A percentile compares a stretch with the other conserved stretches of the same genome.
Conservation (phyloP, 2,797 vertebrate genomes). For the Dicrostonyx torquatus region DNA sequence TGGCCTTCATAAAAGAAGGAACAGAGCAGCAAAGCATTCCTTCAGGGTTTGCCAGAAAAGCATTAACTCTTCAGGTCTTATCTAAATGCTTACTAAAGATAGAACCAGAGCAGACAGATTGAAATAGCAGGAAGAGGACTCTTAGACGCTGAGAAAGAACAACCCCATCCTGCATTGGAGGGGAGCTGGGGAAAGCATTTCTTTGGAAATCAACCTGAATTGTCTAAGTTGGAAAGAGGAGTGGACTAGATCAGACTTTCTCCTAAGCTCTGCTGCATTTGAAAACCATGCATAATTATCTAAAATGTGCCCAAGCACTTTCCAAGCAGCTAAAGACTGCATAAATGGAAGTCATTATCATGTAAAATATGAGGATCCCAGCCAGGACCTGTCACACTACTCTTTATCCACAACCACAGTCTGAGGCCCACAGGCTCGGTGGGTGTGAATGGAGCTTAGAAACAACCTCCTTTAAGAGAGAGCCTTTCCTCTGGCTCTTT, state of each 20-base stretch:
- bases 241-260: not conserved
- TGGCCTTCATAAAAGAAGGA: slow-evolving; percentile 43
- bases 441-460: not conserved
- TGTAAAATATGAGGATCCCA: not conserved
- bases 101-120: slow-evolving; percentile 49
- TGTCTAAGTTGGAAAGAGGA: not conserved
- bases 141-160: slow-evolving; percentile 37
- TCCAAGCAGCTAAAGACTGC: not conserved
- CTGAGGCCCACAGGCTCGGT: not conserved
- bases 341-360: not conserved
- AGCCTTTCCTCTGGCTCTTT: not conserved
- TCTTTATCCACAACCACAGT: not conserved
- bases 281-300: not conserved
- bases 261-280: not conserved
- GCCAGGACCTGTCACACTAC: not conserved
- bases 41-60: slow-evolving; percentile 65
- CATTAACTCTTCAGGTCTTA: slow-evolving; percentile 53
- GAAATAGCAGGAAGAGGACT: slow-evolving; percentile 56
- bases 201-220: slow-evolving; percentile 63
- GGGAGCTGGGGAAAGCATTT: not conserved
- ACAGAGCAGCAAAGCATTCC: slow-evolving; percentile 34
- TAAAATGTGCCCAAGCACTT: not conserved
- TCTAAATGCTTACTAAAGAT: slow-evolving; percentile 65
- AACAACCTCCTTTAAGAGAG: not conserved
- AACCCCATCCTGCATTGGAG: not conserved